A percentile compares a stretch with the other conserved stretches of the same genome.
phyloP scores from a whole-genome alignment of 2,113 vertebrate genomes.

The Diadophis punctatus region DNA sequence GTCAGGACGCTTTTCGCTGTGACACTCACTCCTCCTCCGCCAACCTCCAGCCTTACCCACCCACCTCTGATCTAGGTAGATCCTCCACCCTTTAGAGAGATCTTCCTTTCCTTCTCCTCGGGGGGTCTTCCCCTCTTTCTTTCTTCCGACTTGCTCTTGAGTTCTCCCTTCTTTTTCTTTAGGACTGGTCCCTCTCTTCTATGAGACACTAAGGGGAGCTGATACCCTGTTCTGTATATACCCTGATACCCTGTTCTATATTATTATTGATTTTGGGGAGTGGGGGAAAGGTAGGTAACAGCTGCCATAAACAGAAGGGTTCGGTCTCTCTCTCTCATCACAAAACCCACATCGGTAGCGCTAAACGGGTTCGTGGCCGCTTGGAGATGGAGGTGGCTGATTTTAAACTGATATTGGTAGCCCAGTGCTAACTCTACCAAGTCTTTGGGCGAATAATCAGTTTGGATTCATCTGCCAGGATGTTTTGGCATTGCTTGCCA shows the following conservation, averaged over 20 bases:
- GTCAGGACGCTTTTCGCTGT: constrained; percentile 12
- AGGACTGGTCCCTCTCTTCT: neutral
- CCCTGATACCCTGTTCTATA: neutral
- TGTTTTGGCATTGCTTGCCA: neutral
- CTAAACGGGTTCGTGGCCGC: too few relatives aligned
- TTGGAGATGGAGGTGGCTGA: neutral
- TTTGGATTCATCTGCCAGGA: neutral
- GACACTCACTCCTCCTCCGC: neutral
- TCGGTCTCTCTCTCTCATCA: neutral
- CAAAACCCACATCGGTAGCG: too few relatives aligned
- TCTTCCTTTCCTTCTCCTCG: neutral
- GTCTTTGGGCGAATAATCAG: neutral
- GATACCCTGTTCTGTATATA: neutral
- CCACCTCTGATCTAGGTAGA: neutral
- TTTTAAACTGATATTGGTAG: neutral
- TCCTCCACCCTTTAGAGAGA: neutral
- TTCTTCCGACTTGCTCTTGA: neutral
- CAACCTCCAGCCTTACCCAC: neutral
- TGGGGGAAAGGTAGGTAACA: neutral
- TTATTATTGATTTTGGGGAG: neutral
- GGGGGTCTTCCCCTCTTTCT: too few relatives aligned
- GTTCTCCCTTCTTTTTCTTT: neutral
- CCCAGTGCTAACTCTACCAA: neutral
- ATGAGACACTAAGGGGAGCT: neutral
- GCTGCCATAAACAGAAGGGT: neutral